Conservation (phyloP, 2,113 vertebrate genomes). For the Aspiorhynchus laticeps region DNA sequence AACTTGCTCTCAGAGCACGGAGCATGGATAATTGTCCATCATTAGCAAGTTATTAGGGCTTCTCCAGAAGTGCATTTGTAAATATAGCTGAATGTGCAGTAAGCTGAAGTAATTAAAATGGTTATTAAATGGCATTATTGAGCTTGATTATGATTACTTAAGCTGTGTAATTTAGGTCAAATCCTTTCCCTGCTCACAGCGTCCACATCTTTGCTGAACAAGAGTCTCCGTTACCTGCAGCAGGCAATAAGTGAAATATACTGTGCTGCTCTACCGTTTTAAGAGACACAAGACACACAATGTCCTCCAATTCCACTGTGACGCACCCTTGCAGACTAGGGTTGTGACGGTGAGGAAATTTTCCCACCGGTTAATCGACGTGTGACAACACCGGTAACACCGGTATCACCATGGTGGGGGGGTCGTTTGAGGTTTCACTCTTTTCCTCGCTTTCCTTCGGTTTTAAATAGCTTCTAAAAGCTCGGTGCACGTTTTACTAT, state of each 20-base stretch:
- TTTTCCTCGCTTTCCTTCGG: too few relatives aligned
- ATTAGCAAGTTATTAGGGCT: conserved; percentile 52
- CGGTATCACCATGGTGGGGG: too few relatives aligned
- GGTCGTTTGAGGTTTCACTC: too few relatives aligned
- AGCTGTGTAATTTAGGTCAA: conserved; percentile 65
- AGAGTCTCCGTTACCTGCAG: conserved; percentile 59
- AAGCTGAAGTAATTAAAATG: conserved; percentile 66
- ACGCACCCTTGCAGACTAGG: conserved; percentile 2
- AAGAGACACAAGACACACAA: conserved; percentile 58
- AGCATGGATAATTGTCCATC: conserved; percentile 44
- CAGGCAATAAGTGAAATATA: conserved; percentile 45
- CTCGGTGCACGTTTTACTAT: too few relatives aligned
- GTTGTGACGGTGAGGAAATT: too few relatives aligned
- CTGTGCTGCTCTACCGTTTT: background rate
- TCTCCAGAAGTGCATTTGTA: conserved; percentile 55
- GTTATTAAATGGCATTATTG: conserved; percentile 63
- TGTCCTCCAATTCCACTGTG: conserved; percentile 12
- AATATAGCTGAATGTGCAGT: conserved; percentile 54
- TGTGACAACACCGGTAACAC: too few relatives aligned
- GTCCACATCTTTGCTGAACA: conserved; percentile 2
- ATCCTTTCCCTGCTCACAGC: conserved; percentile 58
- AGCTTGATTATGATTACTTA: conserved; percentile 67
- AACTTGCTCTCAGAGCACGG: conserved; percentile 10
- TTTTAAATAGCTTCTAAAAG: too few relatives aligned
- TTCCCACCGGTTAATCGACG: too few relatives aligned